Evolutionary conservation across 2,888 invertebrate genomes (phyloP), one percentile per base, ranked within the genome.

Genomic region (Hypomecis atomaria): DNA sequence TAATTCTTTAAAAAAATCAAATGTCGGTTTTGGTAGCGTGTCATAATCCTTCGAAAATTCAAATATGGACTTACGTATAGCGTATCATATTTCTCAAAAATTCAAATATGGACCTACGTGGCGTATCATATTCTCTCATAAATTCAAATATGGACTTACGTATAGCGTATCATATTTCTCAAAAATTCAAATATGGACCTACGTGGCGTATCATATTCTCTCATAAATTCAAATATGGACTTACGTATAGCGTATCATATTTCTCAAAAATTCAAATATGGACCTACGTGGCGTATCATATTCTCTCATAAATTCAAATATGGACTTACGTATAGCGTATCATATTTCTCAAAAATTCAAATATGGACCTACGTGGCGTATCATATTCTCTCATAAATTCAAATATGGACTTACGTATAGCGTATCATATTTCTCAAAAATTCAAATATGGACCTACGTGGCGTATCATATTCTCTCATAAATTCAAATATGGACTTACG

Each of bases 41-140:
- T 83, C 81, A 42, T 79, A 83, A 54, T 88, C 88, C 56, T 84
- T 78, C 36, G 91, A 65, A 8, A 87, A 71, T 71, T 83, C 82
- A 36, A 79, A 65, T n/a, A 90, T 70, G 66, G 86, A 87, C 37
- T 23, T 23, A 23, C 23, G 23, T 23, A n/a, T n/a, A 2, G 23
- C 23, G 23, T 23, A 2, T 23, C 1, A 23, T 23, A 23, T 23
- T 23, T 23, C 23, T 23, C 23, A 23, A 23, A 23, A 23, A 23
- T 2, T 23, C 23, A 23, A 23, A 23, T 2, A 23, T 23, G 23
- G 23, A 23, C 23, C 3, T 23, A 23, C 23, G 23, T 23, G 3
- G 23, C 23, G 23, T 23, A 23, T 23, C 23, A 23, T 23, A 23
- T 23, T 23, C 23, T 23, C 23, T 23, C 23, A 23, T 2, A 23